Base-by-base conservation (phyloP, 2,113 vertebrate species). In the Lipophrys pholis region DNA sequence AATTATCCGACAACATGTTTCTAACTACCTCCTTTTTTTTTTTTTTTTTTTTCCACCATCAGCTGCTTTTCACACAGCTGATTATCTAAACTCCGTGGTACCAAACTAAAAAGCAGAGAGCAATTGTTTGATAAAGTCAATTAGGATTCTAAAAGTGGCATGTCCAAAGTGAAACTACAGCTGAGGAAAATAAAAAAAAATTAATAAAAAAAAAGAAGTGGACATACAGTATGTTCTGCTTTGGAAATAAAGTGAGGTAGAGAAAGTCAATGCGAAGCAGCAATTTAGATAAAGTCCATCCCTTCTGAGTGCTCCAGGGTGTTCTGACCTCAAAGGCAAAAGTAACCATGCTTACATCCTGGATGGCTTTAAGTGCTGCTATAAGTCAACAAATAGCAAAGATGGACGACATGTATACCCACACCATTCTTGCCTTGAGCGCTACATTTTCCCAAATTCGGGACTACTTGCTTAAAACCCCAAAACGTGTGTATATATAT, bases 1-100 rank as follows among this genome's bases (percentile, higher is more conserved):
- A 88, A 89, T 89, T 88, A 87, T 85, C 85, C 63, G 71, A 83
- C 85, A 86, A 78, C 74, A 75, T 80, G 82, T 79, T 88, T 85
- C 57, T 80, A 73, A 65, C 73, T 61, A 77, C 43, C 76, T 81
- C 60, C 21, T 30, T 30, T 30, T 30, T 30, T n/a, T 41, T 41
- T 41, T 41, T 41, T 73, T 69, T 84, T 83, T 70, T 45, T 45
- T 61, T 75, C 62, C 50, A 69, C 68, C 60, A 82, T 82, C 76
- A 62, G 63, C 78, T 78, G 62, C 76, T 86, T 84, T 84, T 80
- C 81, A 80, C 79, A 43, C 72, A 35, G 61, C 52, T 80, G 77
- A 84, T 76, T 87, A 83, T 90, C 86, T 76, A 41, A 88, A 84
- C 83, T 87, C 69, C 51, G 2, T 56, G 68, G 67, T 38, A 71